Conservation (phyloP, 2,797 vertebrate species). For the Amniataba percoides region DNA sequence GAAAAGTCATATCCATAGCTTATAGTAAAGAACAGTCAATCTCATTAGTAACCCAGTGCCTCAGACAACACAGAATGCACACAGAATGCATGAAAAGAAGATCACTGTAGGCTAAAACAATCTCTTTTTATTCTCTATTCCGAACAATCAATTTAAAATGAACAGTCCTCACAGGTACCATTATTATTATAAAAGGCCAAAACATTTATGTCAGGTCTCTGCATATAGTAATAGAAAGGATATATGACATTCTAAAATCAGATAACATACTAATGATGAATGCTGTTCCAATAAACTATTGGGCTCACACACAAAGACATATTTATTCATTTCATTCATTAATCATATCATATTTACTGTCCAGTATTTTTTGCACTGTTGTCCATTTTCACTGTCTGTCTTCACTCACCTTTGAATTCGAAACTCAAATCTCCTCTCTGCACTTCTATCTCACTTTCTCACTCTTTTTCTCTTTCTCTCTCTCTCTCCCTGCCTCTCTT, state of each 20-base stretch:
- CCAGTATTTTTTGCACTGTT: conserved; percentile 60
- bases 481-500: conserved; percentile 29
- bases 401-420: conserved; percentile 49
- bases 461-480: conserved; percentile 24
- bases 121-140: conserved; percentile 85
- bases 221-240: conserved; percentile 83
- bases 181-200: conserved; percentile 82
- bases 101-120: conserved; percentile 80
- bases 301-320: conserved; percentile 77
- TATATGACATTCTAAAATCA: conserved; percentile 84
- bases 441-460: conserved; percentile 41
- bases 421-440: conserved; percentile 48
- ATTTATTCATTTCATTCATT: conserved; percentile 74
- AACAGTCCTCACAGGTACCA: conserved; percentile 81
- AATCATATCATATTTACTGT: conserved; percentile 65
- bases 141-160: conserved; percentile 83
- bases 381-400: conserved; percentile 48
- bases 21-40: neutral
- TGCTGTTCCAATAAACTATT: conserved; percentile 76
- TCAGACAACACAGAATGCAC: conserved; percentile 33
- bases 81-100: conserved; percentile 53
- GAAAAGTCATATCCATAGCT: neutral
- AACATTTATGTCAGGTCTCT: conserved; percentile 72
- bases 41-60: conserved; percentile 6
- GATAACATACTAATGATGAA: conserved; percentile 83